Evolutionary conservation across 2,888 invertebrate genomes (phyloP).

Genomic region (Amphipoea oculea): DNA sequence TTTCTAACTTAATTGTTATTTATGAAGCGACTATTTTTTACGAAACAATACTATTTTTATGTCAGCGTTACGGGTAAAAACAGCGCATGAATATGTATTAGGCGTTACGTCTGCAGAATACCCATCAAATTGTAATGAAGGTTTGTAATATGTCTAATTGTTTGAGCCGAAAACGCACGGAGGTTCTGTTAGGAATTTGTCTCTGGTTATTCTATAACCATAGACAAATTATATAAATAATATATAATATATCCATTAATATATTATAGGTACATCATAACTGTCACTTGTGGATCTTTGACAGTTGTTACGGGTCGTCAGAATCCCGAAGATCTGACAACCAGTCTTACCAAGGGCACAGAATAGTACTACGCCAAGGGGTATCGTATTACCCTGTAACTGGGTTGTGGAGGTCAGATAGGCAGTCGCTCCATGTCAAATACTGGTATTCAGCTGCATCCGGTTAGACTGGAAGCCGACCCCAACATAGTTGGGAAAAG

Average conservation of each 20-base stretch:
- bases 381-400: too few relatives aligned
- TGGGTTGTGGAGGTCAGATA: too few relatives aligned
- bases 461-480: too few relatives aligned
- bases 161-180: slow-evolving; percentile 19
- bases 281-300: background rate
- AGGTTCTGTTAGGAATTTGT: slow-evolving; percentile 31
- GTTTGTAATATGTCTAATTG: slow-evolving; percentile 39
- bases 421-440: too few relatives aligned
- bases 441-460: too few relatives aligned
- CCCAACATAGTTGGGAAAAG: too few relatives aligned
- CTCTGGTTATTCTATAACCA: background rate
- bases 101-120: slow-evolving; percentile 46
- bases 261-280: background rate
- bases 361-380: too few relatives aligned
- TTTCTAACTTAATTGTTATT: slow-evolving; percentile 79
- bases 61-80: slow-evolving; percentile 88
- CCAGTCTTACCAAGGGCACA: too few relatives aligned
- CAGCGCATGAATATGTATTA: slow-evolving; percentile 82
- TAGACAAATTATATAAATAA: background rate
- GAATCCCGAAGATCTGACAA: too few relatives aligned
- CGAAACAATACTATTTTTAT: slow-evolving; percentile 85
- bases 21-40: slow-evolving; percentile 85
- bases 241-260: too few relatives aligned
- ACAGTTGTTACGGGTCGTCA: background rate
- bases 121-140: slow-evolving; percentile 23